A percentile compares a stretch with the other conserved stretches of the same genome.
These are phyloP conservation scores for Leptodactylus fuscus DNA, from an alignment of 2,113 vertebrate species.

Conservation along the genomic window DNA sequence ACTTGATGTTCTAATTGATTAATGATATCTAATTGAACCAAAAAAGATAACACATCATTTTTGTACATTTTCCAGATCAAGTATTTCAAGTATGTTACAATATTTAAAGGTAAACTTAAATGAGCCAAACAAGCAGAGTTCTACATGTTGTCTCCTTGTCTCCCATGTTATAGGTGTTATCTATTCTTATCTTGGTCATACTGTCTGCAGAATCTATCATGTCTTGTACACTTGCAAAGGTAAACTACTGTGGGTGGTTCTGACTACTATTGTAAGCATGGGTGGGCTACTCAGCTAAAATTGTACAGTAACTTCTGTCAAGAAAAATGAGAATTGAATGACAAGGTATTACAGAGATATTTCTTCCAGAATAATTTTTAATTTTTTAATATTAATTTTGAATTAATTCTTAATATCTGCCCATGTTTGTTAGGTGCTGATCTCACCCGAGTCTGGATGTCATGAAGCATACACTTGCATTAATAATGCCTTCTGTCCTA, in stretches of 20 bases:
- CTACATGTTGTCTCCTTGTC: not conserved
- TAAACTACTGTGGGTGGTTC: constrained; percentile 4
- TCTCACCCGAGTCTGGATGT: too few relatives aligned
- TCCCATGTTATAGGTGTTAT: not conserved
- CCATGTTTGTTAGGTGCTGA: too few relatives aligned
- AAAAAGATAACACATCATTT: not conserved
- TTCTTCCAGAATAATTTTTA: too few relatives aligned
- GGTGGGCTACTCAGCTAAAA: not conserved
- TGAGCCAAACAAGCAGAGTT: not conserved
- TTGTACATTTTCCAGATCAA: not conserved
- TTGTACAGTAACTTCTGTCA: not conserved
- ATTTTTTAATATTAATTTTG: too few relatives aligned
- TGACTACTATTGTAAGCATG: not conserved
- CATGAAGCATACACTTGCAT: too few relatives aligned
- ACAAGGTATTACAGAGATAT: too few relatives aligned
- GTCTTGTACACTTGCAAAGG: not conserved
- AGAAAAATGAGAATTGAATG: not conserved
- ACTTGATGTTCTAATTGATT: too few relatives aligned
- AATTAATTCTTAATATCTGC: too few relatives aligned
- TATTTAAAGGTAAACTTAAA: not conserved
- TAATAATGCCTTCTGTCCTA: too few relatives aligned
- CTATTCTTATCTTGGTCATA: not conserved
- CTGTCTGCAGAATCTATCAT: not conserved
- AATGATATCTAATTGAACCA: not conserved
- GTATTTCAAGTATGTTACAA: not conserved